Base-by-base conservation (phyloP, 2,113 vertebrate species). In the Ascaphus truei region DNA sequence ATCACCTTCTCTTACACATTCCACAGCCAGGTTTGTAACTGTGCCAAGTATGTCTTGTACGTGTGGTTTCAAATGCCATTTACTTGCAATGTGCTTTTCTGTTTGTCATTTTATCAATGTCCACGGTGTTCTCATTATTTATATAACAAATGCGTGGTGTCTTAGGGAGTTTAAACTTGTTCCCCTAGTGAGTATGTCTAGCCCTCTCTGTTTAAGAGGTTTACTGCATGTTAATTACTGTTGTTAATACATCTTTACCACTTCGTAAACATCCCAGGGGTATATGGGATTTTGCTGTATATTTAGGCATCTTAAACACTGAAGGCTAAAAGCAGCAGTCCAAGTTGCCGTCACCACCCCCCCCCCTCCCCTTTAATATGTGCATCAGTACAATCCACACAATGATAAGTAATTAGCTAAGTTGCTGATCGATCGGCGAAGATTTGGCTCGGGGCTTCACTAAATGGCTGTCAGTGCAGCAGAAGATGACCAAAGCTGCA, bases 91-190 rank as follows among this genome's bases (percentile, higher is more conserved):
- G 43, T 48, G 65, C 65, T 16, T 43, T 57, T 68, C 65, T 68
- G 55, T 68, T 68, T 68, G 65, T 59, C 65, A 68, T 68, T 68
- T 59, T 59, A 50, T 68, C 55, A 68, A 37, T 68, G 65, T 58
- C 55, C 10, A n/a, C 25, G 43, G 65, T 50, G 55, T 68, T 50
- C 53, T 50, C 30, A 50, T 68, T 68, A 59, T 68, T 68, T 68
- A 68, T 68, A 45, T 68, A 59, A 68, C 55, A 68, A 68, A 68
- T 59, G 31, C 53, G 20, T n/a, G 53, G 41, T 59, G 33, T 66
- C 62, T 55, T 20, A 22, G 50, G 26, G 48, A 66, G 62, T 66
- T 53, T 22, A 41, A 23, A 55, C 33, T 34, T 22, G 34, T 50
- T 55, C 62, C 62, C 62, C 25, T 43, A 66, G 62, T 41, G 62